These are phyloP conservation scores for Neomonachus schauinslandi DNA, from an alignment of 2,113 vertebrate genomes.

Conservation along the genomic window DNA sequence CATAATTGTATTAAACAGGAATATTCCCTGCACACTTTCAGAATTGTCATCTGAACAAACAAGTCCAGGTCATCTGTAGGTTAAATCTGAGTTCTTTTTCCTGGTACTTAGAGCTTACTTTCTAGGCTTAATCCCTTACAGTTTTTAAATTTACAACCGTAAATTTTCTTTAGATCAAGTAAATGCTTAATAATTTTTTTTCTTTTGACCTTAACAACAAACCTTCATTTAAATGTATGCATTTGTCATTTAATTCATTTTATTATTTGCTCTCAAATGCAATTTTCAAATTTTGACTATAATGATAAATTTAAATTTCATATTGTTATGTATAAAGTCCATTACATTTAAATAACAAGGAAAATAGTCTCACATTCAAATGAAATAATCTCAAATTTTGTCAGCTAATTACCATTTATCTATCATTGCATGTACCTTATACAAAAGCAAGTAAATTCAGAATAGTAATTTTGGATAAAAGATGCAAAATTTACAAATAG, in stretches of 20 bases:
- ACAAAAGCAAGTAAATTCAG: neutral
- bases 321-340: neutral
- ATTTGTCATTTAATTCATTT: conserved; percentile 15
- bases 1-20: conserved; percentile 90
- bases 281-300: neutral
- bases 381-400: conserved; percentile 24
- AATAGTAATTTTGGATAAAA: conserved; percentile 28
- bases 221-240: neutral
- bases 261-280: conserved; percentile 26
- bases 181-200: conserved; percentile 36
- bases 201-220: conserved; percentile 12
- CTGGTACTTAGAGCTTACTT: conserved; percentile 73
- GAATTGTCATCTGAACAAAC: conserved; percentile 91
- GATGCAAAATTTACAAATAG: neutral
- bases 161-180: conserved; percentile 64
- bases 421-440: neutral
- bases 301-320: conserved; percentile 8
- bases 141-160: conserved; percentile 78
- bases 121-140: conserved; percentile 73
- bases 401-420: neutral
- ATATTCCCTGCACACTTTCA: conserved; percentile 89
- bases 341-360: conserved; percentile 13
- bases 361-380: neutral
- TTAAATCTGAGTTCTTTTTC: conserved; percentile 86
- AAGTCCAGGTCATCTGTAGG: conserved; percentile 90